Evolutionary conservation across 37 sponge, comb jelly and placozoan species (phyloP), one percentile per base, ranked within the genome.

Genomic region (Ephydatia muelleri): DNA sequence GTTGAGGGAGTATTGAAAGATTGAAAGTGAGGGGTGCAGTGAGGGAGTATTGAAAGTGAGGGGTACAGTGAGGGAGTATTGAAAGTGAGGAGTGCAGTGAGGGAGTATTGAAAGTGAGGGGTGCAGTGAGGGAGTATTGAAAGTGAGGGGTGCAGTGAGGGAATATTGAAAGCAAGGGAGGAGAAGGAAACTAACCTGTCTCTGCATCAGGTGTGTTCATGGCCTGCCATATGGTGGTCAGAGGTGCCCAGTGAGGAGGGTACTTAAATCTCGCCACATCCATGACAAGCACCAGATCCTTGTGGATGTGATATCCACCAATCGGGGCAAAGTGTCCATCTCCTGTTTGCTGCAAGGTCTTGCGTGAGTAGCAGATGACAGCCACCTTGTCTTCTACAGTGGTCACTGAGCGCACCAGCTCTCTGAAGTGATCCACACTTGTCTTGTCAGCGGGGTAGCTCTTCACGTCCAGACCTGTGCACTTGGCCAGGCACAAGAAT

Each of bases 241-340:
- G 26, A 28, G 83, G 29, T 0, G 73, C 71, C 83, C 83, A 82
- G 71, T 82, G 83, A 28, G 83, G 83, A 6, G 83, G 83, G 37
- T 82, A 82, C 72, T 82, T 82, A 72, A 70, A 82, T 33, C 83
- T 70, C 5, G 83, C 83, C 37, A 82, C 83, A 16, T 82, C 83
- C 83, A 82, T 82, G 32, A 82, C 35, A 38, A 82, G 83, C 35
- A 70, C 72, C 2, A 70, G 29, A 29, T 82, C 83, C 19, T 23
- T 35, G 26, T 70, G 5, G 19, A 26, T 32, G 71, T 82, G 83
- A 23, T 82, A 82, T 5, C 83, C 83, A n/a, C 72, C 83, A 19
- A 82, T 82, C 21, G 83, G 83, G 21, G 83, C 36, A 38, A 82
- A 82, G 40, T 82, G 83, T 3, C 83, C 83, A 71, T 70, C 83